Percentiles rank a stretch among this genome's conserved stretches.
Evolutionary conservation across 2,797 vertebrate species (phyloP).

Genomic region (Tapera naevia): DNA sequence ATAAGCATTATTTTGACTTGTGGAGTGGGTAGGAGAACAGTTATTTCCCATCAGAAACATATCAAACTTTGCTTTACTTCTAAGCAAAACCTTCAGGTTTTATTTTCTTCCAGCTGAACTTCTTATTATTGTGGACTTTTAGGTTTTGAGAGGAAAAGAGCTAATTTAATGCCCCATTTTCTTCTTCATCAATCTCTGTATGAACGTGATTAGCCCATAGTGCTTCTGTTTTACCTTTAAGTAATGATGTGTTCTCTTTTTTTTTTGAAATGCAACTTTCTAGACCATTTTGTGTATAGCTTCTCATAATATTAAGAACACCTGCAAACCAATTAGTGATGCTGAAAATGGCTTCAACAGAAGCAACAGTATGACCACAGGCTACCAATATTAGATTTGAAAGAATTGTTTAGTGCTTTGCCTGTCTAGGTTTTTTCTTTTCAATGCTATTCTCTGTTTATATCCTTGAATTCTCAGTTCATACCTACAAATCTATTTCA

Average conservation of each 20-base stretch:
- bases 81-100: neutral
- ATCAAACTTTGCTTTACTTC: neutral
- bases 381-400: neutral
- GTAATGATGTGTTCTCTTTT: neutral
- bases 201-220: neutral
- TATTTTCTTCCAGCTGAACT: neutral
- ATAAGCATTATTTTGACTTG: neutral
- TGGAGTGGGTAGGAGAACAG: neutral
- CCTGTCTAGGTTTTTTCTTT: neutral
- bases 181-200: neutral
- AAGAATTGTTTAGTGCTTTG: neutral
- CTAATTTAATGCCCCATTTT: neutral
- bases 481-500: neutral
- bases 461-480: neutral
- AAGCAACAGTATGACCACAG: neutral
- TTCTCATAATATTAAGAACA: neutral
- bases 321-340: neutral
- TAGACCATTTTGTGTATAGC: neutral
- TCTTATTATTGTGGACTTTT: neutral
- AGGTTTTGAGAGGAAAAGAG: neutral
- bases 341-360: neutral
- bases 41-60: neutral
- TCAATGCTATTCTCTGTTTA: neutral
- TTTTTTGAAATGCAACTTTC: neutral
- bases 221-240: neutral